These are phyloP conservation scores for Idris sp. DNA, from an alignment of 1,140 invertebrate species.

Conservation along the genomic window DNA sequence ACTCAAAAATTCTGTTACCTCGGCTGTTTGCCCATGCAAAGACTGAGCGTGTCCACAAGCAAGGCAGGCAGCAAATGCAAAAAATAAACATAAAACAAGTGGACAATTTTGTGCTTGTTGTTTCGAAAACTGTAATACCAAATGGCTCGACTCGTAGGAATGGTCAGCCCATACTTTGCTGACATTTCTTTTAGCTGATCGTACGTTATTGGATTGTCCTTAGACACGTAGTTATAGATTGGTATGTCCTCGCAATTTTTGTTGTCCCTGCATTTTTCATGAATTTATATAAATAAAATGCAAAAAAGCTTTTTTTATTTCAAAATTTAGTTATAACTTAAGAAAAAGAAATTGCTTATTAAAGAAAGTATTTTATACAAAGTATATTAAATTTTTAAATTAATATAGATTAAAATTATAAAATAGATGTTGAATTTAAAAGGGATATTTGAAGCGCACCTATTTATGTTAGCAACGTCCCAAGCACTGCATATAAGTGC, in stretches of 20 bases:
- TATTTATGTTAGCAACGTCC: constrained; percentile 79
- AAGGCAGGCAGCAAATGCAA: constrained; percentile 84
- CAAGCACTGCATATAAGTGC: constrained; percentile 87
- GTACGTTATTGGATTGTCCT: constrained; percentile 76
- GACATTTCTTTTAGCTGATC: constrained; percentile 73
- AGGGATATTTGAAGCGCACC: constrained; percentile 18
- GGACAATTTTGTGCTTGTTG: constrained; percentile 76
- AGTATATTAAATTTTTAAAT: too few species aligned
- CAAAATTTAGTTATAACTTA: too few species aligned
- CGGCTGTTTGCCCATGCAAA: constrained; percentile 80
- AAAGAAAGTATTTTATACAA: too few species aligned
- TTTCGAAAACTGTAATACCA: constrained; percentile 81
- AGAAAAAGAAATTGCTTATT: too few species aligned
- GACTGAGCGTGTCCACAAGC: constrained; percentile 81
- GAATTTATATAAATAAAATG: too few species aligned
- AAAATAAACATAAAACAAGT: constrained; percentile 77
- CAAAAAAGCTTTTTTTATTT: too few species aligned
- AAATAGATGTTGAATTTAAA: too few species aligned
- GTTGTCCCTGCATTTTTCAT: constrained; percentile 44
- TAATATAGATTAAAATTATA: too few species aligned
- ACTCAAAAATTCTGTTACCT: too few species aligned
- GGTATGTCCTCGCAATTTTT: constrained; percentile 68
- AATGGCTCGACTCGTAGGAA: constrained; percentile 74
- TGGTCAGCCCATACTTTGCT: constrained; percentile 70
- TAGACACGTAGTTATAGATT: constrained; percentile 76